phyloP scores from a whole-genome alignment of 2,113 vertebrate species.

The Cisticola juncidis region DNA sequence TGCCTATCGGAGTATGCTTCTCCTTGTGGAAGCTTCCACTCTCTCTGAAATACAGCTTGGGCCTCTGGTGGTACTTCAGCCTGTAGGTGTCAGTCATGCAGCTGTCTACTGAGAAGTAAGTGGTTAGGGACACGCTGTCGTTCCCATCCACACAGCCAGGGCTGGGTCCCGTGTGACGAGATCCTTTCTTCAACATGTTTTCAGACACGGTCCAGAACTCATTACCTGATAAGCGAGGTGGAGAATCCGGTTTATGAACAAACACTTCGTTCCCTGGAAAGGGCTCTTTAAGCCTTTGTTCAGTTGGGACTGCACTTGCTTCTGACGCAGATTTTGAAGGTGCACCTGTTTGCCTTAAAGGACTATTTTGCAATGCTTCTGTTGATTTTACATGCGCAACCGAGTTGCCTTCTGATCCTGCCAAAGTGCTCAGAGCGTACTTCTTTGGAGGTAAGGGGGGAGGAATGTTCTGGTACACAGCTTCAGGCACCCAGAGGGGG shows the following conservation, averaged over 20 bases:
- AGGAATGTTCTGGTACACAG: constrained; percentile 68
- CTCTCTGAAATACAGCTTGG: constrained; percentile 76
- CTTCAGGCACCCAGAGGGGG: constrained; percentile 27
- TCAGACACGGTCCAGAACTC: constrained; percentile 43
- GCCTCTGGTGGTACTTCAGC: constrained; percentile 89
- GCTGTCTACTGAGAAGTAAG: constrained; percentile 93
- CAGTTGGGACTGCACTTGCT: not conserved
- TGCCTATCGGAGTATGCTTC: constrained; percentile 73
- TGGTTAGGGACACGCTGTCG: constrained; percentile 81
- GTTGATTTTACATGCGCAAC: not conserved
- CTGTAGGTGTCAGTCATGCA: constrained; percentile 98
- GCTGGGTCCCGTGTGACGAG: constrained; percentile 2
- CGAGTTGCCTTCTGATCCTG: constrained; percentile 14
- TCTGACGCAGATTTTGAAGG: constrained; percentile 33
- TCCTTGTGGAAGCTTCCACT: constrained; percentile 62
- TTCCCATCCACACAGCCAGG: not conserved
- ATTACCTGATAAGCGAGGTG: constrained; percentile 1
- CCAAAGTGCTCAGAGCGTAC: constrained; percentile 26
- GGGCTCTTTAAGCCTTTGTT: constrained; percentile 34
- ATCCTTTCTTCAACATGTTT: not conserved
- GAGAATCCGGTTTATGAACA: not conserved
- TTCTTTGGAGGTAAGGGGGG: constrained; percentile 86
- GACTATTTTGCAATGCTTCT: constrained; percentile 2
- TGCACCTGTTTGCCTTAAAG: not conserved
- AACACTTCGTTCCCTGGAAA: constrained; percentile 47